Evolutionary conservation across 2,888 invertebrate genomes (phyloP).

Genomic region (Panzeria rudis): DNA sequence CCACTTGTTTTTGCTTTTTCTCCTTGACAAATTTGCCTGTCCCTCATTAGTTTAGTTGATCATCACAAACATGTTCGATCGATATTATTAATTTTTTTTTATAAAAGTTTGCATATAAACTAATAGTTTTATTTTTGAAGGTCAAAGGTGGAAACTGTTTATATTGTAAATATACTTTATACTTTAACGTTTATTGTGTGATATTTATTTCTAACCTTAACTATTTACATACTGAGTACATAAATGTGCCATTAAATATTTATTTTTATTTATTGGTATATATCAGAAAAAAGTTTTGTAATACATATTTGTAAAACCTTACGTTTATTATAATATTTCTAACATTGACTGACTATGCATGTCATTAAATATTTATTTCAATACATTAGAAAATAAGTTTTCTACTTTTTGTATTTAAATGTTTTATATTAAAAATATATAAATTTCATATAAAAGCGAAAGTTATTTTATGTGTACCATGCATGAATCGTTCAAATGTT

Average conservation of each 20-base stretch:
- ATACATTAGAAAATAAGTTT: not conserved
- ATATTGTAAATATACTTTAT: not conserved
- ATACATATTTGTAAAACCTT: too few relatives aligned
- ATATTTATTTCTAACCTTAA: too few relatives aligned
- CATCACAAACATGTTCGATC: not conserved
- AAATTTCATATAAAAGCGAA: constrained; percentile 31
- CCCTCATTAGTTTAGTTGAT: not conserved
- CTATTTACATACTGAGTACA: too few relatives aligned
- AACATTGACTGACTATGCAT: not conserved
- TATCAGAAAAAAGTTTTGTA: too few relatives aligned
- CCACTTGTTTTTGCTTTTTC: constrained; percentile 17
- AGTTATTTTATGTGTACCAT: constrained; percentile 8
- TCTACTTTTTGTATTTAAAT: constrained; percentile 4
- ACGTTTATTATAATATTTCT: too few relatives aligned
- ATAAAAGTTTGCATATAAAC: constrained; percentile 10
- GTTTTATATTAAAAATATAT: not conserved
- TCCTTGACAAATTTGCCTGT: constrained; percentile 42
- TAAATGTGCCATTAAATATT: too few relatives aligned
- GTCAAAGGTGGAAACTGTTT: constrained; percentile 5
- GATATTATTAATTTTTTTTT: not conserved
- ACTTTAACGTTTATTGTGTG: not conserved
- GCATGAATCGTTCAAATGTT: not conserved
- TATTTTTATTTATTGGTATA: too few relatives aligned
- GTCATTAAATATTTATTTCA: not conserved
- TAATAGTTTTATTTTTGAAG: constrained; percentile 35